Conservation (phyloP, 92 coral and sea anemone species). For the Bergia sp. region DNA sequence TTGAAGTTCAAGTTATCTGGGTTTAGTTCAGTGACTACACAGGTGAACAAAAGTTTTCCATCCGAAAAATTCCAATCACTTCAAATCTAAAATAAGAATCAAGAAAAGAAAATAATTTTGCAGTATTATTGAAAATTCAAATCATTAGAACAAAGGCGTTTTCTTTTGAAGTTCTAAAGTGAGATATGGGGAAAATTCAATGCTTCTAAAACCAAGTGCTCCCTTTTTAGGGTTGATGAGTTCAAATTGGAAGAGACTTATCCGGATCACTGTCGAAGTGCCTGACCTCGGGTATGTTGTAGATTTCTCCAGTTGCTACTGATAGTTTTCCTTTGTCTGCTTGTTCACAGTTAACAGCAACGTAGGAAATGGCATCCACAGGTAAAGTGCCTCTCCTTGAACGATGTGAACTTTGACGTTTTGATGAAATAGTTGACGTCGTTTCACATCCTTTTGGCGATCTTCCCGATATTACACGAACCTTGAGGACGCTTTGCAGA, state of each 20-base stretch:
- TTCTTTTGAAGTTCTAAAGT: background rate
- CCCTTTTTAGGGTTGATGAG: background rate
- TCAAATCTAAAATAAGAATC: background rate
- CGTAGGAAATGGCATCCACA: background rate
- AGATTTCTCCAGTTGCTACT: background rate
- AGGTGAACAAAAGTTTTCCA: no score
- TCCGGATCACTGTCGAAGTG: background rate
- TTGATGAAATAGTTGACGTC: background rate
- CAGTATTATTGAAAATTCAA: no score
- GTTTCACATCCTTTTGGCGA: background rate
- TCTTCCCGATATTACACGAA: background rate
- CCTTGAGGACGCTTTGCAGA: constrained; percentile 2
- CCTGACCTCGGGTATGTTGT: background rate
- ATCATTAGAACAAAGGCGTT: background rate
- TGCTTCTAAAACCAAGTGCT: background rate
- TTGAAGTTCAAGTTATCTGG: background rate
- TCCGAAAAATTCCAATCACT: background rate
- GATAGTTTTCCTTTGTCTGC: background rate
- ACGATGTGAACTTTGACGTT: background rate
- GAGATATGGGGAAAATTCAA: background rate
- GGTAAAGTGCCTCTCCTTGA: background rate
- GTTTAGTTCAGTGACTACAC: background rate
- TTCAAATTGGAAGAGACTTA: background rate
- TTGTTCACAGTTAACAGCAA: background rate
- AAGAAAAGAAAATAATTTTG: no score